Conservation (phyloP, 1,140 invertebrate genomes). For the Macrobrachium rosenbergii region DNA sequence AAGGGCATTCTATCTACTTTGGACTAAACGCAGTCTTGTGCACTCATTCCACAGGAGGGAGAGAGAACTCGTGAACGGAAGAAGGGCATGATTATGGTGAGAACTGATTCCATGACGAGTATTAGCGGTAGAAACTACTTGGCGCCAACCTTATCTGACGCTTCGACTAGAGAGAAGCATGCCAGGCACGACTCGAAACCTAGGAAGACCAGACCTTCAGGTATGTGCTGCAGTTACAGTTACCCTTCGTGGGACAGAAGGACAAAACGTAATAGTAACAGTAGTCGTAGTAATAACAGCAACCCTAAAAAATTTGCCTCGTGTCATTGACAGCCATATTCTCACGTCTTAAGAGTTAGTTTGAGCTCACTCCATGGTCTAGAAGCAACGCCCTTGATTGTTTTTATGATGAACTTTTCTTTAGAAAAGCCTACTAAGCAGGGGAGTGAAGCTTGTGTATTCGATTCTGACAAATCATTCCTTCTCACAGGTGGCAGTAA, state of each 20-base stretch:
- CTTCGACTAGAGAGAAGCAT: conserved; percentile 83
- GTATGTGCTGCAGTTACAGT: conserved; percentile 70
- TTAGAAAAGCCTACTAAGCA: too few relatives aligned
- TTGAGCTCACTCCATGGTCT: too few relatives aligned
- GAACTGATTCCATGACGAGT: conserved; percentile 86
- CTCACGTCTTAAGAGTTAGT: too few relatives aligned
- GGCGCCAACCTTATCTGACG: conserved; percentile 89
- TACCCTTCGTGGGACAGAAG: background rate
- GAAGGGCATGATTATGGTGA: conserved; percentile 73
- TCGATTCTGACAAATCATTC: background rate
- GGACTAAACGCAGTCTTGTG: background rate
- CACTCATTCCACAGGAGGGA: conserved; percentile 61
- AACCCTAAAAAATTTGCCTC: too few relatives aligned
- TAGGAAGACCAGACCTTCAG: conserved; percentile 76
- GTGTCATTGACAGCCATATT: too few relatives aligned
- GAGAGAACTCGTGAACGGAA: conserved; percentile 68
- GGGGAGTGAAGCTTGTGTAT: background rate
- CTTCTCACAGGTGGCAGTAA: conserved; percentile 30
- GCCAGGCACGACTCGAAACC: conserved; percentile 76
- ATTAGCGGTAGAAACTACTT: conserved; percentile 85
- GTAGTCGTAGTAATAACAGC: background rate
- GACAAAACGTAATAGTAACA: too few relatives aligned
- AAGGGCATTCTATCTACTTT: background rate
- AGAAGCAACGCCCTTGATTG: too few relatives aligned
- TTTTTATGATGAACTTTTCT: too few relatives aligned